Conservation (phyloP, 2,888 invertebrate species). For the Oscheius sp. region DNA sequence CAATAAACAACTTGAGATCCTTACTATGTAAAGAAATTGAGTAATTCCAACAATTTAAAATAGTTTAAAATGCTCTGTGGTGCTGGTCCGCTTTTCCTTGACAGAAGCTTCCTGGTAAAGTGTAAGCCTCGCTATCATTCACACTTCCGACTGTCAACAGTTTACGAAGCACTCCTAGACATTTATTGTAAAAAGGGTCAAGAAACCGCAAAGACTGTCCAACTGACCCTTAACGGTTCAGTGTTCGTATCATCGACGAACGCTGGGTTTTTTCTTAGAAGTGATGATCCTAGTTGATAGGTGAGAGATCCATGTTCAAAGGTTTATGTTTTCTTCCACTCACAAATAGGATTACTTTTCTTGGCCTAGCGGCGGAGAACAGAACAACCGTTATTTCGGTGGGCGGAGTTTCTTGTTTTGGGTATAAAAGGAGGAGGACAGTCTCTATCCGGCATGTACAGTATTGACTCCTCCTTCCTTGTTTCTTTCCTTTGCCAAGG, state of each 20-base stretch:
- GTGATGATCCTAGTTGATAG: not conserved
- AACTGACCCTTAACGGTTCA: not conserved
- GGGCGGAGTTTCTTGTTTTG: slow-evolving; percentile 18
- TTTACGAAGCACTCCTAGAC: too few relatives aligned
- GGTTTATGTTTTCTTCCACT: not conserved
- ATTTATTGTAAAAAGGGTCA: too few relatives aligned
- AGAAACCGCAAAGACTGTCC: too few relatives aligned
- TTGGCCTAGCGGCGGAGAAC: not conserved
- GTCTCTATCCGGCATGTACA: not conserved
- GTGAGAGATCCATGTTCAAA: slow-evolving; percentile 21
- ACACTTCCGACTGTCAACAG: too few relatives aligned
- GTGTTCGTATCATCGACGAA: not conserved
- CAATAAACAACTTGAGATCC: too few relatives aligned
- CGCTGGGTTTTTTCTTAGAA: not conserved
- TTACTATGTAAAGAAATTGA: too few relatives aligned
- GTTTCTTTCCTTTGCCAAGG: too few relatives aligned
- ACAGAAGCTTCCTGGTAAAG: too few relatives aligned
- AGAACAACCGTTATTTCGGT: slow-evolving; percentile 15
- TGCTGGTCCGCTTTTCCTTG: too few relatives aligned
- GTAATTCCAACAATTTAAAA: too few relatives aligned
- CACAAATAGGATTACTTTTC: slow-evolving; percentile 22
- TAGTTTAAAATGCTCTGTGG: too few relatives aligned
- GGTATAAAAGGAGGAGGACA: slow-evolving; percentile 14
- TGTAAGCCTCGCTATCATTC: too few relatives aligned
- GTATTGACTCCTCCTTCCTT: not conserved